phyloP scores from a whole-genome alignment of 1,140 invertebrate genomes.

The Drosophila miranda region DNA sequence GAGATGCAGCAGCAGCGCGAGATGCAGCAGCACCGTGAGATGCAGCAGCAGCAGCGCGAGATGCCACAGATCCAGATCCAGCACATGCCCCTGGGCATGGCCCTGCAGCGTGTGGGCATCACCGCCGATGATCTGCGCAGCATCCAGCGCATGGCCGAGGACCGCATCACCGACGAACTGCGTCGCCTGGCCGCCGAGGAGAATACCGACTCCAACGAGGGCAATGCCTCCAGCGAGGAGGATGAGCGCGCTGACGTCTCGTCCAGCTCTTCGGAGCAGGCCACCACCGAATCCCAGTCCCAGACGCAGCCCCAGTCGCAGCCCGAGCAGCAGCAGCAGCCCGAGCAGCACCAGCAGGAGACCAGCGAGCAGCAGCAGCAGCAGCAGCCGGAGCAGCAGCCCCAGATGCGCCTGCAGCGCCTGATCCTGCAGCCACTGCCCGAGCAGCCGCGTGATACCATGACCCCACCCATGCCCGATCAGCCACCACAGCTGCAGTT shows the following conservation, averaged over 20 bases:
- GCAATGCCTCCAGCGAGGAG: slow-evolving; percentile 58
- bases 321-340: slow-evolving; percentile 44
- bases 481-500: slow-evolving; percentile 77
- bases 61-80: slow-evolving; percentile 74
- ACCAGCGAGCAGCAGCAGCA: slow-evolving; percentile 33
- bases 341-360: slow-evolving; percentile 43
- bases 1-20: slow-evolving; percentile 51
- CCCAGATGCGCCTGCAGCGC: slow-evolving; percentile 69
- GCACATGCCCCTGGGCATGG: slow-evolving; percentile 78
- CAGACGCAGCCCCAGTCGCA: slow-evolving; percentile 35
- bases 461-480: slow-evolving; percentile 81
- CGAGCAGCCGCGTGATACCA: slow-evolving; percentile 81
- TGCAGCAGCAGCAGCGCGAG: slow-evolving; percentile 44
- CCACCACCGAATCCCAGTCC: slow-evolving; percentile 29
- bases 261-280: slow-evolving; percentile 34
- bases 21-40: slow-evolving; percentile 46
- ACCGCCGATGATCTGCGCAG: slow-evolving; percentile 85
- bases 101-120: slow-evolving; percentile 83
- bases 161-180: slow-evolving; percentile 83
- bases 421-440: slow-evolving; percentile 78
- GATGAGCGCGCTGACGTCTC: slow-evolving; percentile 69
- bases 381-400: slow-evolving; percentile 68
- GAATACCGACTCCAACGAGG: slow-evolving; percentile 73
- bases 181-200: slow-evolving; percentile 81
- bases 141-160: slow-evolving; percentile 84